Conservation (phyloP, 2,113 vertebrate genomes). For the Nannobrachium achirus region DNA sequence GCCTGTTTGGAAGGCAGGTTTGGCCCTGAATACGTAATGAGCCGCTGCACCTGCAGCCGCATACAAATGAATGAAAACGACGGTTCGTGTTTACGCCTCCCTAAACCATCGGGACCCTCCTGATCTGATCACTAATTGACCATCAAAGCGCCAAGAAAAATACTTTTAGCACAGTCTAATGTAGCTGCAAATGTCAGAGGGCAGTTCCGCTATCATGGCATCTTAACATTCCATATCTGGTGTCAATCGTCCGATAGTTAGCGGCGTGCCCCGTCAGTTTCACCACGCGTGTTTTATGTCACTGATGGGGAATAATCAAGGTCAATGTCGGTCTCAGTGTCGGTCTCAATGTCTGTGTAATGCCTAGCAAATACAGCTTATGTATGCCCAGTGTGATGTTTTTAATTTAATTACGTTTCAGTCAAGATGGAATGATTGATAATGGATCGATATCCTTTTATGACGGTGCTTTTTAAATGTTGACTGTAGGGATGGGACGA, state of each 20-base stretch:
- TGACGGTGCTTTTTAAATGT: too few species aligned
- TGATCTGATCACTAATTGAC: constrained; percentile 75
- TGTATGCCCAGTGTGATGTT: not conserved
- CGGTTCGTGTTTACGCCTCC: constrained; percentile 68
- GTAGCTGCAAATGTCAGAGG: constrained; percentile 39
- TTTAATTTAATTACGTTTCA: not conserved
- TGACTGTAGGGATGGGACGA: too few species aligned
- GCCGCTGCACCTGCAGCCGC: constrained; percentile 77
- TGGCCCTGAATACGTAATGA: constrained; percentile 79
- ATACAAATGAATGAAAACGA: constrained; percentile 80
- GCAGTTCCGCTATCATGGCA: constrained; percentile 18
- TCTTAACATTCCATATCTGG: not conserved
- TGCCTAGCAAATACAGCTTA: too few species aligned
- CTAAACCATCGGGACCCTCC: constrained; percentile 64
- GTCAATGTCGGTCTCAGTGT: constrained; percentile 1
- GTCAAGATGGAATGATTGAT: not conserved
- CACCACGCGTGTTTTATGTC: not conserved
- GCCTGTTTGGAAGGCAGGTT: constrained; percentile 78
- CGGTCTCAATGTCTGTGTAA: not conserved
- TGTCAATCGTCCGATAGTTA: not conserved
- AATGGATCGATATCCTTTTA: not conserved
- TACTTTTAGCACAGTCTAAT: constrained; percentile 40
- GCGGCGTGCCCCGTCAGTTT: not conserved
- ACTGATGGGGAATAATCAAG: constrained; percentile 5
- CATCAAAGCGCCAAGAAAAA: constrained; percentile 56